A percentile compares a stretch with the other conserved stretches of the same genome.
Conservation (phyloP, 2,888 invertebrate species). For the Habrosyne pyritoides region DNA sequence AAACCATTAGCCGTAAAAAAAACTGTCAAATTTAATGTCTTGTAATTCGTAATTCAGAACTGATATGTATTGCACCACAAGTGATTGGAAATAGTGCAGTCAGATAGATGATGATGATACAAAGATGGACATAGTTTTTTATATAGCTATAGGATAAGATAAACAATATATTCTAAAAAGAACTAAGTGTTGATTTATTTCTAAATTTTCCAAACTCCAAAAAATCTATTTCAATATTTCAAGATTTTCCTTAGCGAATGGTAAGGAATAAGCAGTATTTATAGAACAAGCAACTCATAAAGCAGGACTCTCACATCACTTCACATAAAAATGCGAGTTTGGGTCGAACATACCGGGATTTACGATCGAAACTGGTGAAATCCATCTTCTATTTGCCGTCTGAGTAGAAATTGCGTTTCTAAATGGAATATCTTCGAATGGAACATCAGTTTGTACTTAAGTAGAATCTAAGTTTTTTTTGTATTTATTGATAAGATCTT, state of each 20-base stretch:
- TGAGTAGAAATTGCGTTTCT: background rate
- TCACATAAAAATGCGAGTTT: slow-evolving; percentile 22
- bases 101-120: too few species aligned
- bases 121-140: too few species aligned
- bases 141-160: too few species aligned
- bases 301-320: slow-evolving; percentile 23
- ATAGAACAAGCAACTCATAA: slow-evolving; percentile 16
- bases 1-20: too few species aligned
- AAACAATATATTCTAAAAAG: too few species aligned
- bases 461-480: background rate
- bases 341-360: slow-evolving; percentile 17
- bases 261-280: slow-evolving; percentile 2
- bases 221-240: background rate
- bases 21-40: too few species aligned
- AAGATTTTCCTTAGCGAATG: background rate
- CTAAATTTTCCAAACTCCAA: background rate
- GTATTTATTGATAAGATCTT: background rate
- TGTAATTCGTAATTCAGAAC: too few species aligned
- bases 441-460: background rate
- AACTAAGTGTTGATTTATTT: background rate
- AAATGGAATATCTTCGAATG: background rate
- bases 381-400: slow-evolving; percentile 2
- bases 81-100: too few species aligned
- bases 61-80: too few species aligned
- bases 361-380: slow-evolving; percentile 15